These are phyloP conservation scores for Sparidentex hasta DNA, from an alignment of 2,797 vertebrate species.

Conservation along the genomic window DNA sequence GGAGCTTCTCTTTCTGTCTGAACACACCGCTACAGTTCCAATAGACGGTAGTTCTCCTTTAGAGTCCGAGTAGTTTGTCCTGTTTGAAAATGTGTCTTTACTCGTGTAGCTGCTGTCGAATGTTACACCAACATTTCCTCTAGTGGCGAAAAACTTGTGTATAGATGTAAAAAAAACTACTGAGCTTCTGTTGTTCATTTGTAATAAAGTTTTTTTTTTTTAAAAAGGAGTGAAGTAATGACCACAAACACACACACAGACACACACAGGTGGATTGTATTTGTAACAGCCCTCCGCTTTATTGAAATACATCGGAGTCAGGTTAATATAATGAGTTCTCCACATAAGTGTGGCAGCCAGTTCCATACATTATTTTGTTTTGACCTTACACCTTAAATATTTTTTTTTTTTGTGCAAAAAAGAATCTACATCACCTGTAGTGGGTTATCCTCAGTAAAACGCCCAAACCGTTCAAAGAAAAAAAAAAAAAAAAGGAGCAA, in stretches of 20 bases:
- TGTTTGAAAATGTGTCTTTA: constrained; percentile 62
- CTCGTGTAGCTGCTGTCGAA: constrained; percentile 52
- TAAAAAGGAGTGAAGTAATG: constrained; percentile 32
- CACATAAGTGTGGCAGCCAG: constrained; percentile 90
- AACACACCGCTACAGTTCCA: constrained; percentile 25
- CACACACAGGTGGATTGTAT: constrained; percentile 53
- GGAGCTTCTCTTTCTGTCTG: constrained; percentile 18
- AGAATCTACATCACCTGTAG: constrained; percentile 93
- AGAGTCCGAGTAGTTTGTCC: constrained; percentile 48
- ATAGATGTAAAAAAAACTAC: constrained; percentile 68
- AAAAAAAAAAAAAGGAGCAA: constrained; percentile 74
- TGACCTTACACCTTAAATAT: constrained; percentile 96
- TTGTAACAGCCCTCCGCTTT: constrained; percentile 95
- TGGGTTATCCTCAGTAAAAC: constrained; percentile 92
- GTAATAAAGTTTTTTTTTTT: constrained; percentile 78
- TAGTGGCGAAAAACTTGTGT: constrained; percentile 60
- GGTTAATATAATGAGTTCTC: constrained; percentile 95
- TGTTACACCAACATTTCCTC: constrained; percentile 53
- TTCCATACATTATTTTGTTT: constrained; percentile 88
- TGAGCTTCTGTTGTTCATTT: constrained; percentile 63
- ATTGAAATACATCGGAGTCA: constrained; percentile 98
- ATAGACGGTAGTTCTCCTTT: constrained; percentile 18
- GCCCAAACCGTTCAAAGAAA: constrained; percentile 87
- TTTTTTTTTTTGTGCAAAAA: constrained; percentile 93
- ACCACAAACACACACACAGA: constrained; percentile 43